Percentiles rank a stretch among this genome's conserved stretches.
phyloP scores from a whole-genome alignment of 2,113 vertebrate species.

The Syrrhaptes paradoxus region DNA sequence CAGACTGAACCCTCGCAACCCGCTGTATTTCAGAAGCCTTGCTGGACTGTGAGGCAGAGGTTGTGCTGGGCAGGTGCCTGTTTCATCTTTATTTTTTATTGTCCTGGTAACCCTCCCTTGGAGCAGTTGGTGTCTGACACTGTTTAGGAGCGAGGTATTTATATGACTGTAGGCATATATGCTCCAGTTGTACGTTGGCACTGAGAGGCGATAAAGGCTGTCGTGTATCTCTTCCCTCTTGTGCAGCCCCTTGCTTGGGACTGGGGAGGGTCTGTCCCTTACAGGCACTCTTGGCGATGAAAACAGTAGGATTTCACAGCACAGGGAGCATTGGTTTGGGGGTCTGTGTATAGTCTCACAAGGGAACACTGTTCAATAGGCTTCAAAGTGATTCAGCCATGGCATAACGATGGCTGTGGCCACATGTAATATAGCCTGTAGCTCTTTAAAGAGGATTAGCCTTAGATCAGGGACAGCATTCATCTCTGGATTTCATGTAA shows the following conservation, averaged over 20 bases:
- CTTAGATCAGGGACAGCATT: conserved; percentile 69
- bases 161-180: background rate
- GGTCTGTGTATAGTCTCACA: conserved; percentile 63
- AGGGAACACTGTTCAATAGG: conserved; percentile 73
- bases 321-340: conserved; percentile 45
- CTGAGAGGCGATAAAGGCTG: background rate
- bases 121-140: background rate
- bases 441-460: conserved; percentile 84
- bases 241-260: background rate
- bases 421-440: conserved; percentile 78
- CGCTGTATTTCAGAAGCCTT: background rate
- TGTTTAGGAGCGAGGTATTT: background rate
- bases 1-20: background rate
- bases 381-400: conserved; percentile 74
- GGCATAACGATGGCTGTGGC: conserved; percentile 66
- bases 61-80: background rate
- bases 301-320: conserved; percentile 60
- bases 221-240: background rate
- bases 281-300: conserved; percentile 25
- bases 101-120: background rate
- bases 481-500: conserved; percentile 67
- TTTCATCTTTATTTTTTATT: background rate
- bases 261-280: background rate
- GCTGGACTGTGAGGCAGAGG: background rate
- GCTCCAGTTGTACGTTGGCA: background rate